Percentiles rank a stretch among this genome's conserved stretches.
Evolutionary conservation across 2,113 vertebrate genomes (phyloP).

Genomic region (Ciconia maguari): DNA sequence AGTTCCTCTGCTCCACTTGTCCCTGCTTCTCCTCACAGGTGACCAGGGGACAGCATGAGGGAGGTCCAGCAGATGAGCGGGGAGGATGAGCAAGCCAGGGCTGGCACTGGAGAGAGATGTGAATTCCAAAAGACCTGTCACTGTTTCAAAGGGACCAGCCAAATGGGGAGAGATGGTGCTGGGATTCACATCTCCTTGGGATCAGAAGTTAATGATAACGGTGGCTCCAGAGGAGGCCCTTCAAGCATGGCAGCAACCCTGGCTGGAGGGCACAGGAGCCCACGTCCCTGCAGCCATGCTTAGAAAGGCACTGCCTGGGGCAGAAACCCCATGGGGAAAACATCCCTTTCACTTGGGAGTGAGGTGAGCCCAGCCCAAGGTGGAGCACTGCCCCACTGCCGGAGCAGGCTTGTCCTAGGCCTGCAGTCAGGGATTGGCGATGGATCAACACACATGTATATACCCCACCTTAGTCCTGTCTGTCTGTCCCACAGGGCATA

Average conservation of each 20-base stretch:
- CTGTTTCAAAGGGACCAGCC: background rate
- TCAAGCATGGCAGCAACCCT: background rate
- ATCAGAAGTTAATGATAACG: background rate
- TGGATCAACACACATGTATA: background rate
- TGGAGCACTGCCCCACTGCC: rapidly evolving
- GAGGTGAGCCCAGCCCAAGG: background rate
- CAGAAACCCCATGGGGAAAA: background rate
- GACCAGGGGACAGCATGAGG: background rate
- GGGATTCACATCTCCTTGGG: background rate
- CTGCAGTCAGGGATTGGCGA: background rate
- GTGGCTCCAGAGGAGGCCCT: background rate
- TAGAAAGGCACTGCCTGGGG: background rate
- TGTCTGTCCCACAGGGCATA: background rate
- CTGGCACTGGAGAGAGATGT: background rate
- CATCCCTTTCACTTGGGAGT: background rate
- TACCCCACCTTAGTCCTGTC: too few relatives aligned
- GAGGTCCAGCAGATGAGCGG: background rate
- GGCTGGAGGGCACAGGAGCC: background rate
- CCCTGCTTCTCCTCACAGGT: background rate
- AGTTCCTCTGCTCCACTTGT: background rate
- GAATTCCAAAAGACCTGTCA: background rate
- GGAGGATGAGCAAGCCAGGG: background rate
- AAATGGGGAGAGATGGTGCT: background rate
- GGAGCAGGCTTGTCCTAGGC: background rate
- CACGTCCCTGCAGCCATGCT: background rate